A percentile compares a stretch with the other conserved stretches of the same genome.
phyloP scores from a whole-genome alignment of 2,113 vertebrate genomes.

The Meles meles region DNA sequence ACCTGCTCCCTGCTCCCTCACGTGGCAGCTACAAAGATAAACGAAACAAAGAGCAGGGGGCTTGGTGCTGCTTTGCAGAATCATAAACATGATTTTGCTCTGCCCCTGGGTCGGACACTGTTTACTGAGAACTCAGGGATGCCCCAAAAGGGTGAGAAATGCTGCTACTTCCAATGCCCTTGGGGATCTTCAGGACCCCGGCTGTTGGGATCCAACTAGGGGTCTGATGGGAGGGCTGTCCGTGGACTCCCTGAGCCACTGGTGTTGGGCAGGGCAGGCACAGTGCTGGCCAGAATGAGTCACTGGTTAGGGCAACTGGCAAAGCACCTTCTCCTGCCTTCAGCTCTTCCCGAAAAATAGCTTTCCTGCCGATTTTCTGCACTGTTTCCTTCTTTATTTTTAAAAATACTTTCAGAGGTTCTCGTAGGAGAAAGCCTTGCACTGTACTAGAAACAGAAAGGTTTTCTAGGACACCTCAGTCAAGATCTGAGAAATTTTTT shows the following conservation, averaged over 20 bases:
- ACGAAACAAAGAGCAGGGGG: neutral
- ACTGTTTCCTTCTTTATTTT: constrained; percentile 62
- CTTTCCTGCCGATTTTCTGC: constrained; percentile 54
- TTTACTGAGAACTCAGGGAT: neutral
- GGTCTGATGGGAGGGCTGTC: rapidly evolving
- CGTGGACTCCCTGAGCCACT: rapidly evolving
- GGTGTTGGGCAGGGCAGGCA: neutral
- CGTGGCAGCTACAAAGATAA: neutral
- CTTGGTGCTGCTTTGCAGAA: neutral
- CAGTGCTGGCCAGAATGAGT: neutral
- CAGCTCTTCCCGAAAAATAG: neutral
- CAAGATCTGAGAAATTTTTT: neutral
- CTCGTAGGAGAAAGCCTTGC: neutral
- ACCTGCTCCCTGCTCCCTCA: neutral
- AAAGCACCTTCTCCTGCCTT: neutral
- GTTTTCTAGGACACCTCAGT: constrained; percentile 22
- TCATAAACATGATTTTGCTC: neutral
- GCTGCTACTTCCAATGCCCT: neutral
- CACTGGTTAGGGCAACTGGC: neutral
- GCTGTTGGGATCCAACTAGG: neutral
- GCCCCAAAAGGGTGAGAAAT: neutral
- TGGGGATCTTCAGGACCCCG: neutral
- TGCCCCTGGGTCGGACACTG: neutral
- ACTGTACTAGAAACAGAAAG: neutral
- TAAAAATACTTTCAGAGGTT: constrained; percentile 14